Conservation (phyloP, 2,113 vertebrate species). For the Psilopsiagon aymara region DNA sequence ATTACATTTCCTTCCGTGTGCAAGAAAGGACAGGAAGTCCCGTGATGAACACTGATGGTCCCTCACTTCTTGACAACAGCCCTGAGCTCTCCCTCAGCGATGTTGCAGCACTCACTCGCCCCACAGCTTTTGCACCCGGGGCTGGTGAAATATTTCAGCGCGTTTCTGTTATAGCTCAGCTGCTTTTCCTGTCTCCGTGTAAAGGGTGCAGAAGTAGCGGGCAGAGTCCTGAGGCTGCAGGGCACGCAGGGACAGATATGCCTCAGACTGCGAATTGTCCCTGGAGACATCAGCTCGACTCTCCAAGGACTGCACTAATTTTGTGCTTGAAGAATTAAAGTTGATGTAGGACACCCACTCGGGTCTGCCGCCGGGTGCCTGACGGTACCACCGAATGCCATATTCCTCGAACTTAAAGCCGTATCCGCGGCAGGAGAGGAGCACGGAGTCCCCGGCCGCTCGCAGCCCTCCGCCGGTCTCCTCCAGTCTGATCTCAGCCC, state of each 20-base stretch:
- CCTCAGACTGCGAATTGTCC: accelerated
- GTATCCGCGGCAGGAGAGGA: background rate
- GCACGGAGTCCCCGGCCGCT: background rate
- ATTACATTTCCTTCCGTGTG: too few relatives aligned
- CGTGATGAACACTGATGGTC: too few relatives aligned
- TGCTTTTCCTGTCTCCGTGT: accelerated
- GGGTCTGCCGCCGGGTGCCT: accelerated
- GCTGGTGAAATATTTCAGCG: too few relatives aligned
- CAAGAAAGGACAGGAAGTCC: too few relatives aligned
- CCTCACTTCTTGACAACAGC: too few relatives aligned
- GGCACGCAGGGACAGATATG: accelerated
- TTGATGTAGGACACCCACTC: background rate
- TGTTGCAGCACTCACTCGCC: background rate
- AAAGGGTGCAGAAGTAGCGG: accelerated
- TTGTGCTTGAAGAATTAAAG: accelerated
- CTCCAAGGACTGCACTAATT: background rate
- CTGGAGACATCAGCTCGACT: accelerated
- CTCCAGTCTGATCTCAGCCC: background rate
- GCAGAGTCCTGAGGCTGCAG: background rate
- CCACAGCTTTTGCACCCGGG: accelerated
- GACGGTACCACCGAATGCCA: background rate
- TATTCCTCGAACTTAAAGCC: accelerated
- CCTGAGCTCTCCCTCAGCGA: too few relatives aligned
- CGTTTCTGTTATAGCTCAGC: background rate
- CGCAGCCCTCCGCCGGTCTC: background rate